Conservation (phyloP, 1,140 invertebrate genomes). For the Drosophila tristis region DNA sequence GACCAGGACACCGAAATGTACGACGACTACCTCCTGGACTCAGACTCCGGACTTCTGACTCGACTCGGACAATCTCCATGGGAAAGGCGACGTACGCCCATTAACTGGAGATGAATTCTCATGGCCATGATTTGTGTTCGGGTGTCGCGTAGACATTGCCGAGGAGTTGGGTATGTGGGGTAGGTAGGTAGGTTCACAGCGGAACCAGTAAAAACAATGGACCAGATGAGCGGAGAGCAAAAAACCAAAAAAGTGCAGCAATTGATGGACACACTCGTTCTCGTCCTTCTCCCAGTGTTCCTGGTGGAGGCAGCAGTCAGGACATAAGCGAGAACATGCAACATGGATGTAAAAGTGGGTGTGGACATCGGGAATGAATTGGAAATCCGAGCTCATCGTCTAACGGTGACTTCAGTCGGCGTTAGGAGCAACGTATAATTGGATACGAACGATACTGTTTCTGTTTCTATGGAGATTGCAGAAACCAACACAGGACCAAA, state of each 20-base stretch:
- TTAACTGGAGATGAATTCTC: conserved; percentile 80
- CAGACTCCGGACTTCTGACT: conserved; percentile 30
- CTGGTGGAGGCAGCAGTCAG: conserved; percentile 27
- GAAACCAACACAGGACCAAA: neutral
- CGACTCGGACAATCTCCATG: neutral
- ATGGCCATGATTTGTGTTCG: conserved; percentile 76
- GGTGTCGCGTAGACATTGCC: conserved; percentile 49
- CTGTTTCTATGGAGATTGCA: conserved; percentile 15
- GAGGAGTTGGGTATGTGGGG: neutral
- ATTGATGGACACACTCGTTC: conserved; percentile 57
- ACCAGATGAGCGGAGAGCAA: conserved; percentile 52
- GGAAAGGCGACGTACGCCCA: conserved; percentile 57
- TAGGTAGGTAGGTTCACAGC: conserved; percentile 2
- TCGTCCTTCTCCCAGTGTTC: conserved; percentile 30
- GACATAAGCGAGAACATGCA: conserved; percentile 65
- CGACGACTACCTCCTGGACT: conserved; percentile 29
- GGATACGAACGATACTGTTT: conserved; percentile 24
- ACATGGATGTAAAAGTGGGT: conserved; percentile 67
- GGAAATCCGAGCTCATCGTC: conserved; percentile 42
- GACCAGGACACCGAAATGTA: conserved; percentile 61
- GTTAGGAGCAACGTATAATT: conserved; percentile 8
- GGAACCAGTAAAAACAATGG: conserved; percentile 74
- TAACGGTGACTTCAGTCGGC: neutral
- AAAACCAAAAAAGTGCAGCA: conserved; percentile 56
- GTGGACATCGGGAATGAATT: conserved; percentile 53